phyloP scores from a whole-genome alignment of 1,140 invertebrate species.

The Danaus plexippus region DNA sequence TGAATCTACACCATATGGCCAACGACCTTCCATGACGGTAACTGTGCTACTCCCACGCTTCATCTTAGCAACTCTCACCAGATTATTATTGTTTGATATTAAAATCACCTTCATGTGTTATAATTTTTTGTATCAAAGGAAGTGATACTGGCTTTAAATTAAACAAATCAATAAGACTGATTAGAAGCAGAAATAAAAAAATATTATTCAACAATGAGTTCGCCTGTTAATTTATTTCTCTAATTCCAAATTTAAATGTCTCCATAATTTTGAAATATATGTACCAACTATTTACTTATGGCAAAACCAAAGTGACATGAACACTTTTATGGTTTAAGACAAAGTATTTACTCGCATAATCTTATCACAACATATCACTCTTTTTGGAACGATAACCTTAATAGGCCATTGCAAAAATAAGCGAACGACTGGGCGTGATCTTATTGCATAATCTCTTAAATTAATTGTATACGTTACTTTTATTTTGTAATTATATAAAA shows the following conservation, averaged over 20 bases:
- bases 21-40: slow-evolving; percentile 31
- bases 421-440: background rate
- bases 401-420: slow-evolving; percentile 17
- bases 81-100: background rate
- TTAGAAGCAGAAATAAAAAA: no score
- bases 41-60: slow-evolving; percentile 27
- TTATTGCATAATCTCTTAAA: no score
- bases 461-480: no score
- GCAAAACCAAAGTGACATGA: slow-evolving; percentile 11
- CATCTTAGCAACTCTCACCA: slow-evolving; percentile 15
- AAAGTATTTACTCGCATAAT: slow-evolving; percentile 17
- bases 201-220: no score
- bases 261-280: no score
- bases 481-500: no score
- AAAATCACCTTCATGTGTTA: background rate
- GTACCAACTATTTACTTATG: slow-evolving; percentile 1
- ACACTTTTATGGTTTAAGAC: slow-evolving; percentile 12
- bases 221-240: no score
- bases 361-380: slow-evolving; percentile 22
- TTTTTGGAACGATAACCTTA: slow-evolving; percentile 22
- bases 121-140: background rate
- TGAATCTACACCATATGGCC: slow-evolving; percentile 34
- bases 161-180: no score
- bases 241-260: no score
- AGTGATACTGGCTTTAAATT: background rate